Evolutionary conservation across 2,113 vertebrate genomes (phyloP).

Genomic region (Cacatua alba): DNA sequence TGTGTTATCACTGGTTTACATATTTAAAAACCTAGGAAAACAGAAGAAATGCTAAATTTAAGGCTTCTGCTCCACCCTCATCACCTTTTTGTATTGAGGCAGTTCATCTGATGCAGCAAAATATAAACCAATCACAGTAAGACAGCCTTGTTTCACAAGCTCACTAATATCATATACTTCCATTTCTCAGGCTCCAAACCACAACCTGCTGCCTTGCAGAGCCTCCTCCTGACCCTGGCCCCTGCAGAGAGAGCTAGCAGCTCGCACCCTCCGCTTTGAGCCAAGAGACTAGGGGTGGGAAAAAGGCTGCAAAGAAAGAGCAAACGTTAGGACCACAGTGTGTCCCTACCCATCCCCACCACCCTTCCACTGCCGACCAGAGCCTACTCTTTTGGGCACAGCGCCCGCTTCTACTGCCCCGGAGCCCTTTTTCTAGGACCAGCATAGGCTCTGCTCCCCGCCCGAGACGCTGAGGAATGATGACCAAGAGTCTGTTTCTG

Average conservation of each 20-base stretch:
- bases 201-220: background rate
- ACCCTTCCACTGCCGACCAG: background rate
- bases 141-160: background rate
- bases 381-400: background rate
- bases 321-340: accelerated
- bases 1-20: background rate
- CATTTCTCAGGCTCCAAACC: background rate
- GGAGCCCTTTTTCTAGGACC: background rate
- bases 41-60: background rate
- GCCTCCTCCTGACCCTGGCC: background rate
- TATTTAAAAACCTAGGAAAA: background rate
- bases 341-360: background rate
- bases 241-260: background rate
- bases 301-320: background rate
- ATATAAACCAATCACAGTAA: background rate
- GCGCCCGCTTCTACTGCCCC: background rate
- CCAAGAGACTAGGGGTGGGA: background rate
- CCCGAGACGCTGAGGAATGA: background rate
- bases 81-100: background rate
- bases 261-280: background rate
- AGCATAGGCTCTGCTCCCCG: accelerated
- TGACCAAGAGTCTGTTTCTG: background rate
- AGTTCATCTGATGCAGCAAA: background rate
- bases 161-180: background rate
- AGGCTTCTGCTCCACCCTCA: background rate